Conservation (phyloP, 2,888 invertebrate genomes). For the Masnerella sp. region DNA sequence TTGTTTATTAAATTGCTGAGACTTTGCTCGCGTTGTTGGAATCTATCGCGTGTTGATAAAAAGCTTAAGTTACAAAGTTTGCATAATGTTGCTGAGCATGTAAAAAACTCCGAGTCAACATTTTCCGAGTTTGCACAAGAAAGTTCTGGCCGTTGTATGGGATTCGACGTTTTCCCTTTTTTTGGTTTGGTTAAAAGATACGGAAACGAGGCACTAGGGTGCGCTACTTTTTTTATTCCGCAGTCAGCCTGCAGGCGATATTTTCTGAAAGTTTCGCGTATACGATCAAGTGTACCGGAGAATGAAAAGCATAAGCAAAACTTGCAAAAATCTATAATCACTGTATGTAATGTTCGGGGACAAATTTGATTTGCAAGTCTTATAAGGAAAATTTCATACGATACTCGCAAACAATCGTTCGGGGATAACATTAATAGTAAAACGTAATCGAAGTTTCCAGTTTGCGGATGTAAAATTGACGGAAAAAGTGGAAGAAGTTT, state of each 20-base stretch:
- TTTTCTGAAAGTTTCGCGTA: slow-evolving; percentile 41
- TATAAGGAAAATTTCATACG: slow-evolving; percentile 2
- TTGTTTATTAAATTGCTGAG: too few species aligned
- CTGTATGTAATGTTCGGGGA: slow-evolving; percentile 17
- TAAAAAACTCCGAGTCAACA: slow-evolving; percentile 29
- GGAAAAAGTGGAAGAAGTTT: background rate
- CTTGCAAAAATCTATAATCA: slow-evolving; percentile 40
- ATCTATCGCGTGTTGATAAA: background rate
- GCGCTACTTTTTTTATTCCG: slow-evolving; percentile 27
- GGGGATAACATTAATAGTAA: slow-evolving; percentile 7
- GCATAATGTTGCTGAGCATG: slow-evolving; percentile 10
- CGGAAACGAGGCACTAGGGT: slow-evolving; percentile 53
- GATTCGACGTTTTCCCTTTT: slow-evolving; percentile 36
- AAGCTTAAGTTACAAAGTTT: slow-evolving; percentile 23
- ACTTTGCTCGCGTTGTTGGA: too few species aligned
- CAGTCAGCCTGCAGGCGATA: slow-evolving; percentile 33
- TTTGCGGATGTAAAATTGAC: background rate
- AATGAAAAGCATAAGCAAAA: slow-evolving; percentile 32
- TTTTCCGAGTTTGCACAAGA: slow-evolving; percentile 30
- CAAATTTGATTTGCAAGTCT: slow-evolving; percentile 27
- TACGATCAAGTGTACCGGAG: slow-evolving; percentile 36
- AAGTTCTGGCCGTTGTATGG: slow-evolving; percentile 31
- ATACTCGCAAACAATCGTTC: slow-evolving; percentile 7
- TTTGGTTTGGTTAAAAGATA: slow-evolving; percentile 52
- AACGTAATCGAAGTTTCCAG: slow-evolving; percentile 8